These are phyloP conservation scores for Suillia variegata DNA, from an alignment of 2,888 invertebrate genomes.

Conservation along the genomic window DNA sequence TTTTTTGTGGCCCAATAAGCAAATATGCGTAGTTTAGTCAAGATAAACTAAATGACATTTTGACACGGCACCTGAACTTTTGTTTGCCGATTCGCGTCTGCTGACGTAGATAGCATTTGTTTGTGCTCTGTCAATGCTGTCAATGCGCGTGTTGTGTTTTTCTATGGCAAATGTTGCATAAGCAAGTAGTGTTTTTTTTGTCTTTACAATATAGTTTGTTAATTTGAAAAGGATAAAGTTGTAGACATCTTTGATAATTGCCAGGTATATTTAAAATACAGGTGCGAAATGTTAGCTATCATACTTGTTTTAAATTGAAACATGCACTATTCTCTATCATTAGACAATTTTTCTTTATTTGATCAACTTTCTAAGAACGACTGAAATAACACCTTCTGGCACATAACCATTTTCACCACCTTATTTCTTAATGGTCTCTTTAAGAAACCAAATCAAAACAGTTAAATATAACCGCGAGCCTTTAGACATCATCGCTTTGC, in stretches of 20 bases:
- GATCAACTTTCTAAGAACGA: background rate
- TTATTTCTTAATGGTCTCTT: background rate
- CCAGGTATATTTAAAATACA: no score
- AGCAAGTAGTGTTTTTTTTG: no score
- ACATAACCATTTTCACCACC: background rate
- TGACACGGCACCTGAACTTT: slow-evolving; percentile 3
- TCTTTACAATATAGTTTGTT: no score
- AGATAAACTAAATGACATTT: background rate
- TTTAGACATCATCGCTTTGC: background rate
- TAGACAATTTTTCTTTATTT: no score
- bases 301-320: no score
- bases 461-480: background rate
- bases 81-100: background rate
- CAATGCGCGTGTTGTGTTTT: background rate
- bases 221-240: no score
- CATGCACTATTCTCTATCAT: no score
- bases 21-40: background rate
- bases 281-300: no score
- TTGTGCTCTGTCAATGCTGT: background rate
- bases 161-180: background rate
- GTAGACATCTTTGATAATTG: no score
- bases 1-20: background rate
- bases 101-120: background rate
- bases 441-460: background rate
- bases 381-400: background rate